phyloP scores from a whole-genome alignment of 2,888 invertebrate species.

The Steinernema scapterisci region DNA sequence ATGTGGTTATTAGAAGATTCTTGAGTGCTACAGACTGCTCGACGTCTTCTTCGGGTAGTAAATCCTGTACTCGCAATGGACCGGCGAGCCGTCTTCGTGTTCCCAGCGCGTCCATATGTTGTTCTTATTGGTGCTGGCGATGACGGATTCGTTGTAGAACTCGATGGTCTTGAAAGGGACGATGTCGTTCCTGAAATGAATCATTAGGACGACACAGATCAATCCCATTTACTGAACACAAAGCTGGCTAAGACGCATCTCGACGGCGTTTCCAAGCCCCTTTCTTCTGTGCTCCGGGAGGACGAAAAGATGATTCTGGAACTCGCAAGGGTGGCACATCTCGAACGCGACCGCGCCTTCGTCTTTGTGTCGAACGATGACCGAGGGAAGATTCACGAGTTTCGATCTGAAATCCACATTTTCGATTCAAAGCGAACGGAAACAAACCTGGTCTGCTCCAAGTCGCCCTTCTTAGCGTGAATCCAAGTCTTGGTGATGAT shows the following conservation, averaged over 20 bases:
- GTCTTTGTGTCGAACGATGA: background rate
- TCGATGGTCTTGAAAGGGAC: slow-evolving; percentile 13
- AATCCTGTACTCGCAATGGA: slow-evolving; percentile 1
- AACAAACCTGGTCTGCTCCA: background rate
- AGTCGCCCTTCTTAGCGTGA: background rate
- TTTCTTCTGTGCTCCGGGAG: background rate
- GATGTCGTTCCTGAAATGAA: background rate
- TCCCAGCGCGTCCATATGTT: slow-evolving; percentile 20
- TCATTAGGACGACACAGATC: background rate
- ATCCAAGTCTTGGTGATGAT: slow-evolving; percentile 9
- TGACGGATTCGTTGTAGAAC: slow-evolving; percentile 3
- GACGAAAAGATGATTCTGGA: slow-evolving; percentile 24
- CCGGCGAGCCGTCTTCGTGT: background rate
- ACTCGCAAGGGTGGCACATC: slow-evolving; percentile 11
- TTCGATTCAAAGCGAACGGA: too few relatives aligned
- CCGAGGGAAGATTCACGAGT: background rate
- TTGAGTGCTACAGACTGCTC: background rate
- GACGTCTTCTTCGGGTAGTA: background rate
- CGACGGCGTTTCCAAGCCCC: background rate
- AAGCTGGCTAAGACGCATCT: slow-evolving; percentile 22
- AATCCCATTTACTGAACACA: background rate
- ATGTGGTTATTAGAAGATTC: too few relatives aligned
- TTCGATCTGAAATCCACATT: background rate
- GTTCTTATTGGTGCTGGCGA: slow-evolving; percentile 1
- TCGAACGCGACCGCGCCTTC: slow-evolving; percentile 13